Percentiles rank a stretch among this genome's conserved stretches.
These are phyloP conservation scores for Tenthredo scrophulariae DNA, from an alignment of 2,888 invertebrate species.

Conservation along the genomic window DNA sequence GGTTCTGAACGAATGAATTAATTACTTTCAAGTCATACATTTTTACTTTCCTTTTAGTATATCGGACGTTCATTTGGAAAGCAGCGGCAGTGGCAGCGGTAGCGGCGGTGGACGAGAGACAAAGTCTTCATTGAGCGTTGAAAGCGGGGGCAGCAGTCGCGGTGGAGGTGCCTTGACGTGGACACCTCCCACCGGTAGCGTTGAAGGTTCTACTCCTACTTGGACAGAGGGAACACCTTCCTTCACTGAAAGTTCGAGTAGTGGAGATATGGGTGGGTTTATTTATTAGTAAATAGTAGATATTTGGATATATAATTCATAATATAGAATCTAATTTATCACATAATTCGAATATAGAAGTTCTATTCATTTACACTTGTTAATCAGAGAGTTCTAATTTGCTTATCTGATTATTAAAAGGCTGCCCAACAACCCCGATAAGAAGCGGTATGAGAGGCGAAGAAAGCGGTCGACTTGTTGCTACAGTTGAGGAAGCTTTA, in stretches of 20 bases:
- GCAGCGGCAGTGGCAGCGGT: slow-evolving; percentile 77
- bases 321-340: neutral
- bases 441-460: slow-evolving; percentile 70
- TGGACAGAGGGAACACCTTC: slow-evolving; percentile 99
- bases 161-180: slow-evolving; percentile 82
- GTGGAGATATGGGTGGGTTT: slow-evolving; percentile 90
- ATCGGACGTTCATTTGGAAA: slow-evolving; percentile 87
- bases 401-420: slow-evolving; percentile 76
- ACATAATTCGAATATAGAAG: neutral
- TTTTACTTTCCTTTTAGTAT: slow-evolving; percentile 79
- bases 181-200: slow-evolving; percentile 90
- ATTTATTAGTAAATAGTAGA: slow-evolving; percentile 56
- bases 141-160: slow-evolving; percentile 82
- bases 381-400: neutral
- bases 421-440: slow-evolving; percentile 83
- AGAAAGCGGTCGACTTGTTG: slow-evolving; percentile 73
- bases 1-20: neutral
- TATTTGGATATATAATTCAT: slow-evolving; percentile 56
- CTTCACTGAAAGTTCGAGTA: slow-evolving; percentile 97
- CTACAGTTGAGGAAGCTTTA: slow-evolving; percentile 86
- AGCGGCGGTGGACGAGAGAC: slow-evolving; percentile 80
- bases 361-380: neutral
- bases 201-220: slow-evolving; percentile 96
- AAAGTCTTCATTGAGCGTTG: slow-evolving; percentile 83
- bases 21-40: neutral